Conservation (phyloP, 2,797 vertebrate genomes). For the Carapus acus region DNA sequence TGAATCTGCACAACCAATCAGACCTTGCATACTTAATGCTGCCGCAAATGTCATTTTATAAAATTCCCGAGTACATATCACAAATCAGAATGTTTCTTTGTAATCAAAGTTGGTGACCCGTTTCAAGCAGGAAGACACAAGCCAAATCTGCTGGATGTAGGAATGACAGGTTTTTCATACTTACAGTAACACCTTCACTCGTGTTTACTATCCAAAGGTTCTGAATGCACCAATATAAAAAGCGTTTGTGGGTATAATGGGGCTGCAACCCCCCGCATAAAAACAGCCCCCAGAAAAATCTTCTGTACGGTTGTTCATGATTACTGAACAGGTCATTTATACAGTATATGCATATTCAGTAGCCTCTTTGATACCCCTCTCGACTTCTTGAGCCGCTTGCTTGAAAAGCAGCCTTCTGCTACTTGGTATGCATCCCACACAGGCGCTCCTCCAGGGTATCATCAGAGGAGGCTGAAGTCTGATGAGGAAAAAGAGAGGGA, state of each 20-base stretch:
- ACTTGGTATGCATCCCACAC: slow-evolving; percentile 71
- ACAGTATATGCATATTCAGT: slow-evolving; percentile 68
- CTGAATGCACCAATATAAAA: slow-evolving; percentile 49
- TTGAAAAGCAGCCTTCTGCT: slow-evolving; percentile 59
- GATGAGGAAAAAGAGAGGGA: slow-evolving; percentile 65
- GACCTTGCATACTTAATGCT: slow-evolving; percentile 35
- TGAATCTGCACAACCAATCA: slow-evolving; percentile 39
- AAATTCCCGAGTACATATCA: not conserved
- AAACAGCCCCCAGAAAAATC: slow-evolving; percentile 61
- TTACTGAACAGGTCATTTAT: slow-evolving; percentile 71
- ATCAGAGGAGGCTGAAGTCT: slow-evolving; percentile 70
- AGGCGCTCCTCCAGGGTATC: slow-evolving; percentile 70
- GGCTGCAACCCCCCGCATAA: slow-evolving; percentile 59
- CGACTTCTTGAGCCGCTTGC: slow-evolving; percentile 57
- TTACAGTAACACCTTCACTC: slow-evolving; percentile 40
- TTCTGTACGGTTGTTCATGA: slow-evolving; percentile 59
- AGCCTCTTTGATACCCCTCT: slow-evolving; percentile 61
- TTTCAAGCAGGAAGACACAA: slow-evolving; percentile 50
- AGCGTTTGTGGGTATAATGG: slow-evolving; percentile 66
- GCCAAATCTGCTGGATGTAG: slow-evolving; percentile 31
- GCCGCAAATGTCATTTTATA: slow-evolving; percentile 24
- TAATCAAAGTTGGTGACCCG: slow-evolving; percentile 55
- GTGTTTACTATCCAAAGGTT: slow-evolving; percentile 42
- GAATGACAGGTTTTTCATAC: slow-evolving; percentile 45
- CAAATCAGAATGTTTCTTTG: slow-evolving; percentile 53